Evolutionary conservation across 2,113 vertebrate species (phyloP).

Genomic region (Chionomys nivalis): DNA sequence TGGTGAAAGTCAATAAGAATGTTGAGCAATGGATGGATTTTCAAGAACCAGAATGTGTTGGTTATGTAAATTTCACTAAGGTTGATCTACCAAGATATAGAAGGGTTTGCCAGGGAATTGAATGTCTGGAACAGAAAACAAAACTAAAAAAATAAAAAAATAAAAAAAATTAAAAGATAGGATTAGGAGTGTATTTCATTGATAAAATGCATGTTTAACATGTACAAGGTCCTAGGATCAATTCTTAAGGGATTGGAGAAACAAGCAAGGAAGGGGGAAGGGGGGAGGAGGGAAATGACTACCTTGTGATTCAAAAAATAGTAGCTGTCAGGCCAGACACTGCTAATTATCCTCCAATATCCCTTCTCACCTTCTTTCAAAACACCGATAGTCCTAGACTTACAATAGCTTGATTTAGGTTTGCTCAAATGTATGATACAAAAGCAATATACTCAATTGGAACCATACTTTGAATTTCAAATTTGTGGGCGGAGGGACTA

Average conservation of each 20-base stretch:
- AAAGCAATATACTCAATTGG: background rate
- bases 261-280: background rate
- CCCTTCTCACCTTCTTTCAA: background rate
- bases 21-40: constrained; percentile 31
- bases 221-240: background rate
- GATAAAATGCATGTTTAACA: background rate
- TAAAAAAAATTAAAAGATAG: background rate
- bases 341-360: background rate
- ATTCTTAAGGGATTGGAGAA: background rate
- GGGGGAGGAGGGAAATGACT: background rate
- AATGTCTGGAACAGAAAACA: constrained; percentile 15
- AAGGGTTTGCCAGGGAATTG: constrained; percentile 27
- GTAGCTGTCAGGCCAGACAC: background rate
- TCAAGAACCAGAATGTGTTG: constrained; percentile 25
- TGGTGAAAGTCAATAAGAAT: constrained; percentile 40
- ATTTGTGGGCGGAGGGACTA: background rate
- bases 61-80: constrained; percentile 14
- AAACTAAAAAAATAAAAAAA: constrained; percentile 27
- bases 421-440: background rate
- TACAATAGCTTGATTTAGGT: background rate
- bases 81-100: constrained; percentile 21
- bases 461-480: background rate
- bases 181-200: background rate
- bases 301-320: constrained; percentile 4
- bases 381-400: background rate